A percentile compares a stretch with the other conserved stretches of the same genome.
phyloP scores from a whole-genome alignment of 2,113 vertebrate genomes.

The Myiagra hebetior region DNA sequence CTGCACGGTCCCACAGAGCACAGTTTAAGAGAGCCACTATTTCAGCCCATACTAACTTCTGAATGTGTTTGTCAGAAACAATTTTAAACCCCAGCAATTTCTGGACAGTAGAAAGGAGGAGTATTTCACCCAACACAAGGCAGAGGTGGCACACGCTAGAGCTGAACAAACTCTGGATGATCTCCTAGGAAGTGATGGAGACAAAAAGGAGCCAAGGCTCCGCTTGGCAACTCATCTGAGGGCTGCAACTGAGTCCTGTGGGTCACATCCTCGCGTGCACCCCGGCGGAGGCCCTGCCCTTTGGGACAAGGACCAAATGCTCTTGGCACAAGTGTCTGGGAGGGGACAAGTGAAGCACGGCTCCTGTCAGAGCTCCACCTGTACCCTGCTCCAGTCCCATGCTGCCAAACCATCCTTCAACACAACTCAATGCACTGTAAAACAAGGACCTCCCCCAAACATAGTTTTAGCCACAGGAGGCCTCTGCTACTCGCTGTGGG shows the following conservation, averaged over 20 bases:
- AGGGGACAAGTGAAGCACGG: background rate
- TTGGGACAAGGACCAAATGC: background rate
- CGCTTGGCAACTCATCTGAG: background rate
- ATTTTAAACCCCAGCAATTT: background rate
- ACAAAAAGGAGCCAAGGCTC: background rate
- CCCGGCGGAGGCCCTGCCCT: background rate
- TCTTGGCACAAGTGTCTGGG: rapidly evolving
- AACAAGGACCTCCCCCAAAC: background rate
- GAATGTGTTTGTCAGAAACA: rapidly evolving
- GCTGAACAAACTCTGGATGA: background rate
- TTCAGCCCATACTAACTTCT: background rate
- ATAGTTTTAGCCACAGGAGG: background rate
- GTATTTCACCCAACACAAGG: rapidly evolving
- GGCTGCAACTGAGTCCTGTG: background rate
- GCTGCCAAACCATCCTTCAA: background rate
- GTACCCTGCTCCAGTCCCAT: background rate
- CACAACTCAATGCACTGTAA: background rate
- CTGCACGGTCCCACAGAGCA: background rate
- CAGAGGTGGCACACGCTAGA: rapidly evolving
- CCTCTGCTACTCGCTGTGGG: background rate
- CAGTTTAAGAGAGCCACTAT: background rate
- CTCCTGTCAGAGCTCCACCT: background rate
- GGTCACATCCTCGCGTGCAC: background rate
- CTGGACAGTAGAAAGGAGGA: background rate
- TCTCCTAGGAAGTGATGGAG: background rate